A percentile compares a stretch with the other conserved stretches of the same genome.
Conservation (phyloP, 2,888 invertebrate genomes). For the Linyphia triangularis region DNA sequence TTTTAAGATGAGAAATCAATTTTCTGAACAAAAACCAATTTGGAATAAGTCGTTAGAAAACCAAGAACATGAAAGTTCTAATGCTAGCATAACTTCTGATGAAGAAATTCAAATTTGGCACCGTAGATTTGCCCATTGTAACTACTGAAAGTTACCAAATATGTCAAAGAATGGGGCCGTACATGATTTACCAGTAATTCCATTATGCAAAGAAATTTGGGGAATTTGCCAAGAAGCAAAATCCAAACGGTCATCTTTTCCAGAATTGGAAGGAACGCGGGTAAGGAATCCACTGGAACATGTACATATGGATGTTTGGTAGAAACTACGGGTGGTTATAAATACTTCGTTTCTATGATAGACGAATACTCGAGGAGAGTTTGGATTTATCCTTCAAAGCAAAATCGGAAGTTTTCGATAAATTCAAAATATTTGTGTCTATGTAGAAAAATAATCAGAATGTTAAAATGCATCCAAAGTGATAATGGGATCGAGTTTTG, state of each 20-base stretch:
- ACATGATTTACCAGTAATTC: not conserved
- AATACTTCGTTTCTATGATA: not conserved
- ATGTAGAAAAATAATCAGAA: not conserved
- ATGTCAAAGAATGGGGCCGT: not conserved
- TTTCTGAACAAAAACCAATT: not conserved
- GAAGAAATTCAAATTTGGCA: not conserved
- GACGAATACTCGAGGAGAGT: not conserved
- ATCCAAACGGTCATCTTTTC: not conserved
- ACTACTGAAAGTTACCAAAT: not conserved
- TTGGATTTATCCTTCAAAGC: not conserved
- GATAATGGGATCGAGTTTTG: not conserved
- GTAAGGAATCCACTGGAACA: not conserved
- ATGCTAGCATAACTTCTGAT: no score
- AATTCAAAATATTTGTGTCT: not conserved
- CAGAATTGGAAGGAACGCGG: not conserved
- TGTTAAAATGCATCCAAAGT: not conserved
- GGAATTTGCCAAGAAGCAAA: not conserved
- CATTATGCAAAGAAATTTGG: not conserved
- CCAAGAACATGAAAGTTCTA: not conserved
- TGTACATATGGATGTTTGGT: not conserved
- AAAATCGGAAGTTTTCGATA: no score
- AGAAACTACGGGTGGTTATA: not conserved
- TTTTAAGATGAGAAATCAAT: not conserved
- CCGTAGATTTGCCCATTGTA: not conserved
- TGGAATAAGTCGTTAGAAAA: not conserved